Evolutionary conservation across 2,113 vertebrate species (phyloP), one percentile per base, ranked within the genome.

Genomic region (Dermatemys mawii): DNA sequence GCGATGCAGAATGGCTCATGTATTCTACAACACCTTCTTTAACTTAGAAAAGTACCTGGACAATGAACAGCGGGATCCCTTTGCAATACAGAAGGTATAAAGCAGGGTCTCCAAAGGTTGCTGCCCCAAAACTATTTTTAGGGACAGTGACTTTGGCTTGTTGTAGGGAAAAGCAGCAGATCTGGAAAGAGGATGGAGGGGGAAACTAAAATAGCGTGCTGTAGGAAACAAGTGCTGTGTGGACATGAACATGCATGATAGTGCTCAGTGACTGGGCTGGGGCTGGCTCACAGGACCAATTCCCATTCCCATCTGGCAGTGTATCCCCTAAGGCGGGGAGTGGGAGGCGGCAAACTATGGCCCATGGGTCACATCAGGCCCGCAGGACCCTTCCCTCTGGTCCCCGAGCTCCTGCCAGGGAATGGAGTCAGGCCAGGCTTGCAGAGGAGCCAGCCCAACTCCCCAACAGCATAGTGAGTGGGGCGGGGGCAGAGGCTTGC

Each of bases 1-100:
- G 98, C 98, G 97, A 88, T 99, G 99, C 97, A 98, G 98, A 96
- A 99, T 99, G 99, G 99, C 99, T 91, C 99, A 99, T 90, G 99
- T 99, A 86, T 99, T 99, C 97, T 99, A 99, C 73, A 99, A 99
- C 97, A 99, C 99, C 53, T 99, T 99, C 98, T 99, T 99, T 97
- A 99, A 99, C 97, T 98, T 99, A 96, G 99, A 99, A 97, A 99
- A 99, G 67, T 99, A 99, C 81, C 98, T 99, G 98, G 99, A 99
- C 98, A 99, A 99, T 60, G 99, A 99, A 94, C 99, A 99, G 97
- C 99, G 99, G 97, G 99, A 99, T 98, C 99, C 99, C 55, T 99
- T 99, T 98, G 99, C 99, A 81, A 98, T 99, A 97, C 99, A 99
- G 97, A 99, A 99, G 99, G 99, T 99, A 98, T 46, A 67, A 91